Evolutionary conservation across 2,113 vertebrate genomes (phyloP).

Genomic region (Neotoma lepida): DNA sequence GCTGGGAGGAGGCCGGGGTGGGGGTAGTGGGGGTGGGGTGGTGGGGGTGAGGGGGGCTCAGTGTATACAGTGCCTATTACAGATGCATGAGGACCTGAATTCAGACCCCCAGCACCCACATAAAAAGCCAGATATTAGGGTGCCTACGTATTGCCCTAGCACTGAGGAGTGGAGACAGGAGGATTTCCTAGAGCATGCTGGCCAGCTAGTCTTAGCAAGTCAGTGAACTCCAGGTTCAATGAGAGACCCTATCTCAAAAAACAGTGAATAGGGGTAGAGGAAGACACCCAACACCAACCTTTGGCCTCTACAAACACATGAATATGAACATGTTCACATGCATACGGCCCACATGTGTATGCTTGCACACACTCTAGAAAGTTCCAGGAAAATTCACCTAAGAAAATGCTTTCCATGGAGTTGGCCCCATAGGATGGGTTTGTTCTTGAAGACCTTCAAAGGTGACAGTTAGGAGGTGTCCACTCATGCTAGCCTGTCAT

Average conservation of each 20-base stretch:
- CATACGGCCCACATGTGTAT: not conserved
- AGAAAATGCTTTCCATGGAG: not conserved
- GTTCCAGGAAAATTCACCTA: not conserved
- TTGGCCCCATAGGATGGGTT: not conserved
- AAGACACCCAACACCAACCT: too few species aligned
- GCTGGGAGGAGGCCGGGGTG: too few species aligned
- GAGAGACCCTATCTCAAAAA: not conserved
- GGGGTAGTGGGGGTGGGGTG: too few species aligned
- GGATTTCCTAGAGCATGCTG: not conserved
- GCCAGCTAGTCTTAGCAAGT: not conserved
- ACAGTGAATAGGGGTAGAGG: not conserved
- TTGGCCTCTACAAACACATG: too few species aligned
- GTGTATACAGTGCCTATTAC: too few species aligned
- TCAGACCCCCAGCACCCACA: not conserved
- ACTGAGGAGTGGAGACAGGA: not conserved
- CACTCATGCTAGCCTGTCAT: accelerated
- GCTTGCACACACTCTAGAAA: not conserved
- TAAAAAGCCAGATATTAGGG: not conserved
- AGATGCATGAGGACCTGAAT: not conserved
- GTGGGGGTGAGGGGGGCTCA: not conserved
- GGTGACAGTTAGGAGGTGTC: accelerated
- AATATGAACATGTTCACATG: not conserved
- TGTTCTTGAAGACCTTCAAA: accelerated
- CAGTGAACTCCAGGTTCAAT: not conserved
- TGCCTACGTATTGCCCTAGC: too few species aligned